Conservation (phyloP, 2,113 vertebrate species). For the Etia nguti region DNA sequence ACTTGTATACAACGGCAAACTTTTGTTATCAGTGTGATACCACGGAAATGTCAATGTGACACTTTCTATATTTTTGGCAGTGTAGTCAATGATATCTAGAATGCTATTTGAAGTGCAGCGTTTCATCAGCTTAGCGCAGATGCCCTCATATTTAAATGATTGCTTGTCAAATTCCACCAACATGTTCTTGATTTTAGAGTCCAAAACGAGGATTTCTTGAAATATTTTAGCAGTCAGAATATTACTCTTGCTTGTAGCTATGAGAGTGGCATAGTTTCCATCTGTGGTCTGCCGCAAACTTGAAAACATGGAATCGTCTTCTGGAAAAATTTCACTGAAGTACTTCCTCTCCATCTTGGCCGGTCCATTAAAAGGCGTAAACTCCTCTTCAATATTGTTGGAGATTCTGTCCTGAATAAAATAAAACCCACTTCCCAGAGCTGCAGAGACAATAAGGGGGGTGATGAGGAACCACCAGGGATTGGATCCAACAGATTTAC, state of each 20-base stretch:
- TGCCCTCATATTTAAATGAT: constrained; percentile 31
- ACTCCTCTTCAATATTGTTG: constrained; percentile 76
- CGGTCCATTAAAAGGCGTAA: constrained; percentile 71
- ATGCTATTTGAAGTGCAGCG: constrained; percentile 51
- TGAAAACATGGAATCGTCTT: constrained; percentile 70
- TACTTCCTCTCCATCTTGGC: constrained; percentile 77
- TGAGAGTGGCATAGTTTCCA: constrained; percentile 64
- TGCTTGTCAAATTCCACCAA: neutral
- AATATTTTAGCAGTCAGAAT: constrained; percentile 57
- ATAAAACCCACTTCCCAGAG: constrained; percentile 72
- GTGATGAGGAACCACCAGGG: constrained; percentile 77
- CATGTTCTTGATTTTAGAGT: constrained; percentile 47
- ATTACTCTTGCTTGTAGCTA: constrained; percentile 32
- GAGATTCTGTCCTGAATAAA: constrained; percentile 49
- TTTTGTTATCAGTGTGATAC: fast-evolving
- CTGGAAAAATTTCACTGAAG: constrained; percentile 66
- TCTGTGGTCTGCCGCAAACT: constrained; percentile 62
- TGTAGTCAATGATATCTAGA: constrained; percentile 44
- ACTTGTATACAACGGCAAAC: constrained; percentile 54
- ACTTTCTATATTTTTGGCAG: constrained; percentile 1
- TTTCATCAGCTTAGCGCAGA: constrained; percentile 49
- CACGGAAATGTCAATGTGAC: constrained; percentile 59
- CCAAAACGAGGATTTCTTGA: constrained; percentile 57
- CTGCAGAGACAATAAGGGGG: constrained; percentile 62
- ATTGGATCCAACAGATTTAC: constrained; percentile 61